Evolutionary conservation across 2,888 invertebrate species (phyloP).

Genomic region (Aphodius granarius): DNA sequence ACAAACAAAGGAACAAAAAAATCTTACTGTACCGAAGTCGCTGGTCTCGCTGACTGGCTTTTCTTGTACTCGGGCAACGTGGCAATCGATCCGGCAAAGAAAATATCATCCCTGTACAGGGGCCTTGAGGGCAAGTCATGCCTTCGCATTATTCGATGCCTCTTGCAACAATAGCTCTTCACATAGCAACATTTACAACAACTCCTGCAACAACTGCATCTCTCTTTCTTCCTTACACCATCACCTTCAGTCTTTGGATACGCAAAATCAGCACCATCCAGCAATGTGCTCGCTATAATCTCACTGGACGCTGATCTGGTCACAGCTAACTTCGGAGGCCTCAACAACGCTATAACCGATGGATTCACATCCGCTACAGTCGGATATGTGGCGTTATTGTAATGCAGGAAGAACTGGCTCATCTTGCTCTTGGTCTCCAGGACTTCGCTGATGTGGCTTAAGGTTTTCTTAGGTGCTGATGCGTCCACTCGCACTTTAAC

Average conservation of each 20-base stretch:
- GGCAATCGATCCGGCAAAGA: constrained; percentile 82
- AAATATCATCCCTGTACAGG: constrained; percentile 84
- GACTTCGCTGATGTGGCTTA: constrained; percentile 27
- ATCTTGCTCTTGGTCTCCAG: constrained; percentile 32
- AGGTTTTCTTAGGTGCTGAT: constrained; percentile 20
- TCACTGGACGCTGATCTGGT: constrained; percentile 24
- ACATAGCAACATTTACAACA: constrained; percentile 14
- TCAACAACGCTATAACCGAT: constrained; percentile 28
- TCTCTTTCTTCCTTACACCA: not conserved
- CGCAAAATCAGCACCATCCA: constrained; percentile 17
- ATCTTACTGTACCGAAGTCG: constrained; percentile 31
- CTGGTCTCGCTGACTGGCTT: constrained; percentile 22
- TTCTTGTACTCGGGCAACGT: constrained; percentile 73
- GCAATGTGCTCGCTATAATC: constrained; percentile 24
- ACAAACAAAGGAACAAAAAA: constrained; percentile 12
- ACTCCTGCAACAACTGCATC: constrained; percentile 1
- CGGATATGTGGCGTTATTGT: constrained; percentile 61
- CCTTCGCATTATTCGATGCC: constrained; percentile 5
- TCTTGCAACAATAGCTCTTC: constrained; percentile 15
- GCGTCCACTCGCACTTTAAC: constrained; percentile 54
- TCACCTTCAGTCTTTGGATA: not conserved
- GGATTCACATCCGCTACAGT: constrained; percentile 65
- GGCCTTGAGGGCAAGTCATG: constrained; percentile 61
- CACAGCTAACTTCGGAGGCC: constrained; percentile 19
- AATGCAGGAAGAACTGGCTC: constrained; percentile 32